Percentiles rank a stretch among this genome's conserved stretches.
Evolutionary conservation across 2,797 vertebrate species (phyloP).

Genomic region (Onychomys leucogaster): DNA sequence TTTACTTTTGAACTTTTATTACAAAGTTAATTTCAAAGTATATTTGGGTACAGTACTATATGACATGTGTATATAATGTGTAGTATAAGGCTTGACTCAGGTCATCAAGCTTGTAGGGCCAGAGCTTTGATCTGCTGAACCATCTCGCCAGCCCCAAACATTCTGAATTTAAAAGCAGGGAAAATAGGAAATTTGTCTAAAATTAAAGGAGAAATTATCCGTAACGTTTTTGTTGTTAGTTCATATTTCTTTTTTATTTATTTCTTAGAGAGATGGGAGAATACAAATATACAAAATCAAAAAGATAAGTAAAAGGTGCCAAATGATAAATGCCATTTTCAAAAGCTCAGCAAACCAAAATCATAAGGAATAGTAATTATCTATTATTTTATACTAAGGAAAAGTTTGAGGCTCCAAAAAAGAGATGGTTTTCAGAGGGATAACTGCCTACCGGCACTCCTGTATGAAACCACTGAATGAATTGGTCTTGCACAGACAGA

Average conservation of each 20-base stretch:
- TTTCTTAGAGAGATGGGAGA: not conserved
- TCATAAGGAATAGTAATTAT: not conserved
- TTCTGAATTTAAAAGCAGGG: not conserved
- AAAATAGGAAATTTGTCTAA: not conserved
- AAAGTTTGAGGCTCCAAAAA: not conserved
- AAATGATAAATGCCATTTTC: not conserved
- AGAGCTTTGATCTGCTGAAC: not conserved
- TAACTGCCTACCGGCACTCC: not conserved
- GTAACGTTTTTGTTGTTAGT: not conserved
- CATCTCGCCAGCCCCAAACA: not conserved
- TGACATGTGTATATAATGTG: too few relatives aligned
- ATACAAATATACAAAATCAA: not conserved
- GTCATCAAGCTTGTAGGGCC: too few relatives aligned
- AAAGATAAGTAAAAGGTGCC: not conserved
- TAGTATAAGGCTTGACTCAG: not conserved
- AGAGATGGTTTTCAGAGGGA: not conserved
- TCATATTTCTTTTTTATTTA: not conserved
- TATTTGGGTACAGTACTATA: not conserved
- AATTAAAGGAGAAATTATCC: not conserved
- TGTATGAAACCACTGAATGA: not conserved
- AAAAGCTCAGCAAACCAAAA: not conserved
- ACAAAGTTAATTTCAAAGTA: not conserved
- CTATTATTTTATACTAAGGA: not conserved
- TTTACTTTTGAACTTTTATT: not conserved
- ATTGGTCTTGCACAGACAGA: not conserved